Evolutionary conservation across 2,797 vertebrate species (phyloP), one percentile per base, ranked within the genome.

Genomic region (Malurus splendens): DNA sequence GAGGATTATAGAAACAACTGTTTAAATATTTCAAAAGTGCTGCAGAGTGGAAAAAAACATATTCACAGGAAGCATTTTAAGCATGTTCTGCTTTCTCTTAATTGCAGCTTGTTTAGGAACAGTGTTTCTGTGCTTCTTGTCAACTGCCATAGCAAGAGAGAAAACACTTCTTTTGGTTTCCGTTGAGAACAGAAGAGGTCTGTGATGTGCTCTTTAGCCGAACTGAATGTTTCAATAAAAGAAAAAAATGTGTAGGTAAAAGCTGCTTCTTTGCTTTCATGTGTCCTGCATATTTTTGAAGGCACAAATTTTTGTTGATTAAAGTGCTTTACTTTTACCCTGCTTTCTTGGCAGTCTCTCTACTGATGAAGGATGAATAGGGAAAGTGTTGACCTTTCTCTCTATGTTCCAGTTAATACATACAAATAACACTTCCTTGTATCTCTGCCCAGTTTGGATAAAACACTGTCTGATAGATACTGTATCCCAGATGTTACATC

Each of bases 401-500:
- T 87, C 47, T 55, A 51, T 86, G 73, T 93, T 89, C 82, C 81
- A 74, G 77, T 80, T 91, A 93, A 94, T 93, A 94, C 87, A 91
- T 61, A 90, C 32, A 84, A 95, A 92, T 89, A 94, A 86, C 84
- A 88, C 74, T 89, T 94, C 87, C 88, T 89, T 92, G 88, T 84
- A 80, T 76, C 55, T 64, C 50, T 92, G 88, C 87, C 86, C 88
- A 82, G 84, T 70, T 75, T 79, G 80, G 79, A 95, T 82, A 92
- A 91, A 95, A 93, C 70, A 64, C 56, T 92, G 66, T 80, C 74
- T 75, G 67, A 87, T 87, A 78, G 71, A 94, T 71, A 75, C 64
- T 50, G 28, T 75, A 92, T 92, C 85, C 90, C 90, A 93, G 87
- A 91, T 95, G 90, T 95, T 94, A 90, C 82, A 93, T 79, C 72